Evolutionary conservation across 2,888 invertebrate genomes (phyloP).

Genomic region (Tiliacea citrago): DNA sequence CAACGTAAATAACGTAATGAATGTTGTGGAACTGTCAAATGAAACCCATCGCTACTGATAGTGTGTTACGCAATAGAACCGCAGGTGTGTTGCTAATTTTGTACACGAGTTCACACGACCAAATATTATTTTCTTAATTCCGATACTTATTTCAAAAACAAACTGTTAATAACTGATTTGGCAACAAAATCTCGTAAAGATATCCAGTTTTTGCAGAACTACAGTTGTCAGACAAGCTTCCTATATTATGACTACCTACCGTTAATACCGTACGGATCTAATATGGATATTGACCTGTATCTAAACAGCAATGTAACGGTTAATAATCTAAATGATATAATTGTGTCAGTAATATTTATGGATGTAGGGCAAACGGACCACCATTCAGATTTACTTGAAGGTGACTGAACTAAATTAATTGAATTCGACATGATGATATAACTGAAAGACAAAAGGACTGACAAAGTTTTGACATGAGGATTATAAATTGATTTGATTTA

Average conservation of each 20-base stretch:
- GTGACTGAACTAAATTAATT: slow-evolving; percentile 36
- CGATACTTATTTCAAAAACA: neutral
- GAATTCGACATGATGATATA: slow-evolving; percentile 6
- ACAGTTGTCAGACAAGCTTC: slow-evolving; percentile 29
- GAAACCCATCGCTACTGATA: too few species aligned
- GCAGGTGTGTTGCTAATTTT: slow-evolving; percentile 3
- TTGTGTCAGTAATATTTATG: slow-evolving; percentile 55
- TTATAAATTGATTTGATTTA: slow-evolving; percentile 25
- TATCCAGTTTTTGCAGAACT: slow-evolving; percentile 44
- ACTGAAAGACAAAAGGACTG: slow-evolving; percentile 29
- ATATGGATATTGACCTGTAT: slow-evolving; percentile 52
- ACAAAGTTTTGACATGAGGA: slow-evolving; percentile 32
- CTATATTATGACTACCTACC: slow-evolving; percentile 37
- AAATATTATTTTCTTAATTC: neutral
- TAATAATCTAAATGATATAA: slow-evolving; percentile 54
- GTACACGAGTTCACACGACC: neutral
- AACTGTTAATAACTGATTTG: slow-evolving; percentile 23
- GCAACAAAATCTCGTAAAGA: slow-evolving; percentile 28
- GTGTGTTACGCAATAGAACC: too few species aligned
- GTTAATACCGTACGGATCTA: slow-evolving; percentile 52
- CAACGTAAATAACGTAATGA: too few species aligned
- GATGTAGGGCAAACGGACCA: slow-evolving; percentile 31
- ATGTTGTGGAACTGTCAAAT: too few species aligned
- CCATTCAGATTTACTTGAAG: slow-evolving; percentile 29
- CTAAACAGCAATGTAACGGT: slow-evolving; percentile 47